Conservation (phyloP, 2,113 vertebrate genomes). For the Varanus komodoensis region DNA sequence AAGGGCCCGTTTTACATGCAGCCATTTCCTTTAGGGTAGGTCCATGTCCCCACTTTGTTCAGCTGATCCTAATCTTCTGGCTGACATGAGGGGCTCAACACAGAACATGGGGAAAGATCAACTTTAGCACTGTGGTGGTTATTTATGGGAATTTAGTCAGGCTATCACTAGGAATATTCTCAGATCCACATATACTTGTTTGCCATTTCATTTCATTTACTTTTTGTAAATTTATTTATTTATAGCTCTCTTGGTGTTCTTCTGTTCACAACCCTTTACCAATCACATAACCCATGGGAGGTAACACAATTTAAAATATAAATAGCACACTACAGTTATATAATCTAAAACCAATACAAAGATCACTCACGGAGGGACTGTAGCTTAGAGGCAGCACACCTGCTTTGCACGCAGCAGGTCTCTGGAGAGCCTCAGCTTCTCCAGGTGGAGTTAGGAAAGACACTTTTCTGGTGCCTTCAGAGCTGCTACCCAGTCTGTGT, state of each 20-base stretch:
- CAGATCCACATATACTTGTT: neutral
- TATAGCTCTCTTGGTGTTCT: no score
- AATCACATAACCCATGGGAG: neutral
- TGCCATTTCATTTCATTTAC: neutral
- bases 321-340: neutral
- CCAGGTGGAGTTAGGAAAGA: no score
- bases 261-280: neutral
- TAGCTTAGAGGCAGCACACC: no score
- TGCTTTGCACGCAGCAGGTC: no score
- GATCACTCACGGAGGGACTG: no score
- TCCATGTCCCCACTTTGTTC: neutral
- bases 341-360: neutral
- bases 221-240: neutral
- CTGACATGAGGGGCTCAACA: neutral
- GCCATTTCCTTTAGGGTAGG: neutral
- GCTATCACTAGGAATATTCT: neutral
- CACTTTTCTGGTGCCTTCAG: no score
- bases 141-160: neutral
- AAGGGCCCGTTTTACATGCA: slow-evolving; percentile 8
- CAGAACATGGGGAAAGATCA: neutral
- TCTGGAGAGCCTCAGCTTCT: no score
- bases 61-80: neutral
- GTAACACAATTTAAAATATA: neutral
- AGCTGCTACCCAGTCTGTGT: no score
- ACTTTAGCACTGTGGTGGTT: neutral